Base-by-base conservation (phyloP, 2,888 invertebrate genomes). In the Minunthozetes semirufus region DNA sequence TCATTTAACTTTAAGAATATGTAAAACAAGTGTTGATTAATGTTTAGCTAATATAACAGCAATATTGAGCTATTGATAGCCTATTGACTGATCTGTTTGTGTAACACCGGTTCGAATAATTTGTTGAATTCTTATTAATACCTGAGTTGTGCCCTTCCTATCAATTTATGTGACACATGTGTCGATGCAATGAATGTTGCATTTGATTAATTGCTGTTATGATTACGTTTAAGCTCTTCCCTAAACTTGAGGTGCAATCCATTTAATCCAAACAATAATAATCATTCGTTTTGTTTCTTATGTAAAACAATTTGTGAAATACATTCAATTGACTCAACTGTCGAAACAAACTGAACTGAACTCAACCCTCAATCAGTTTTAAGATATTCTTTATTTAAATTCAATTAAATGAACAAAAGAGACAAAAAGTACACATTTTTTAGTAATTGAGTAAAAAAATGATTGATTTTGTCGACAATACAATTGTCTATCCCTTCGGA, bases 41-140 rank as follows among this genome's bases (percentile, higher is more conserved):
- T 19, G 22, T 66, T 66, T 15, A 66, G 15, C n/a, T 29, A 19
- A 42, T n/a, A 33, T 42, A 29, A 29, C 19, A 66, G 38, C 66
- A 66, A 66, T 66, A 66, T 19, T 66, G 66, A 66, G 66, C 22
- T 66, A 66, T 66, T 66, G 66, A 42, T 66, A 42, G 42, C 42
- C 22, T 66, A 66, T 66, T 66, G 66, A 42, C 42, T 66, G 66
- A 66, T 66, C 38, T 38, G 38, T 66, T 66, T 63, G 61, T 63
- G 66, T 66, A 66, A 66, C 19, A 66, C 66, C 66, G 38, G 42
- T 66, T 66, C 42, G 3, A 19, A 38, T 66, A 42, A 42, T 63
- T 66, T 66, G 66, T 66, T 66, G 42, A 42, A 42, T 66, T 9
- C 38, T 63, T 27, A 66, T 66, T 66, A 38, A 13, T 66, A 13